phyloP scores from a whole-genome alignment of 2,113 vertebrate genomes.

The Mus spicilegus region DNA sequence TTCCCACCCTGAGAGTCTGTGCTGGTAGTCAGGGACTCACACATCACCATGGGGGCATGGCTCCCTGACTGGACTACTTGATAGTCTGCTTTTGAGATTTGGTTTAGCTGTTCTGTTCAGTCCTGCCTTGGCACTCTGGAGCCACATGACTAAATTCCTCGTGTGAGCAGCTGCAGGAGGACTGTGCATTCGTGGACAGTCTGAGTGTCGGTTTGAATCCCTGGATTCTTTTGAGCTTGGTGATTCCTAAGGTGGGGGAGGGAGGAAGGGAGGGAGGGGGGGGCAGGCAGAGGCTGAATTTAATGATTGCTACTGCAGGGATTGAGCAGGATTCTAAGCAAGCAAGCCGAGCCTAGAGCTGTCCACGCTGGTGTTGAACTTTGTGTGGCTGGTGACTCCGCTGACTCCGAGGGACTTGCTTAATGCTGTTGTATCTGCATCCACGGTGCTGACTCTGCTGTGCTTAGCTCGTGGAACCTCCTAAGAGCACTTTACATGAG shows the following conservation, averaged over 20 bases:
- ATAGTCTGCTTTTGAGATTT: conserved; percentile 42
- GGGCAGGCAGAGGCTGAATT: too few relatives aligned
- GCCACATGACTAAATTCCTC: conserved; percentile 65
- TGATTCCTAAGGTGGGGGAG: background rate
- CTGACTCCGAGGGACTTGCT: background rate
- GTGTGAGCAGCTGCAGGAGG: background rate
- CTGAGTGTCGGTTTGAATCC: conserved; percentile 42
- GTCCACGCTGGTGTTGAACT: background rate
- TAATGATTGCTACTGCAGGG: too few relatives aligned
- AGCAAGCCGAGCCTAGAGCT: background rate
- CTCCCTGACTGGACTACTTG: background rate
- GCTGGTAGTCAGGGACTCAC: background rate
- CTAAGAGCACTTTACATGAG: background rate
- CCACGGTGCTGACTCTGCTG: background rate
- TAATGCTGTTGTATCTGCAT: background rate
- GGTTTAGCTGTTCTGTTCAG: conserved; percentile 2
- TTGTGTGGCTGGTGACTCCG: background rate
- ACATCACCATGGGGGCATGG: background rate
- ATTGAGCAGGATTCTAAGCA: background rate
- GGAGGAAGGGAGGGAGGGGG: background rate
- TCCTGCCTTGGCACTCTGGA: background rate
- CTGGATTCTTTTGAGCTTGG: background rate
- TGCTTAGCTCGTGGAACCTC: background rate
- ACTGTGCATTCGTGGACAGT: background rate
- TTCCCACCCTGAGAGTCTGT: background rate